Evolutionary conservation across 2,113 vertebrate genomes (phyloP).

Genomic region (Crotalus helleri): DNA sequence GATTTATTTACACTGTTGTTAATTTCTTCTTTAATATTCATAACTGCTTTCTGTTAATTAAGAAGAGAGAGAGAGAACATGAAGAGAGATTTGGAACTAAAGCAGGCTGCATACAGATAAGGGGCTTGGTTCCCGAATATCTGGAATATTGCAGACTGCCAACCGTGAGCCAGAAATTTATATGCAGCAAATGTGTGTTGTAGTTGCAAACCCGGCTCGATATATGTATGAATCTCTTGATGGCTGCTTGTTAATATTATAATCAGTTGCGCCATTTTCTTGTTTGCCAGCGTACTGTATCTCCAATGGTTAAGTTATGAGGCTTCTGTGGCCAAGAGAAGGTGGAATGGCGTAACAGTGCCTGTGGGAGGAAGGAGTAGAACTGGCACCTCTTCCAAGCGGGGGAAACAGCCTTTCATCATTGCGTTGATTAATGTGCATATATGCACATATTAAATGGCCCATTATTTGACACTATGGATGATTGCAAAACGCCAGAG

Average conservation of each 20-base stretch:
- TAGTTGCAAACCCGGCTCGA: constrained; percentile 13
- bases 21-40: constrained; percentile 78
- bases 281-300: background rate
- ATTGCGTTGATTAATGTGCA: constrained; percentile 2
- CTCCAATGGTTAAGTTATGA: constrained; percentile 17
- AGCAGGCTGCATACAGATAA: constrained; percentile 64
- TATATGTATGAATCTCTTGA: constrained; percentile 13
- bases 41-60: constrained; percentile 74
- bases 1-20: constrained; percentile 74
- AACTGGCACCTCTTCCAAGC: constrained; percentile 16
- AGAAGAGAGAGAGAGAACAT: constrained; percentile 64
- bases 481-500: constrained; percentile 5
- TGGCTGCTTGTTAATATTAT: background rate
- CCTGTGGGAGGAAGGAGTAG: constrained; percentile 1
- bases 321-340: constrained; percentile 21
- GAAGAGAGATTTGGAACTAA: constrained; percentile 60
- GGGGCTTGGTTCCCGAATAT: constrained; percentile 53
- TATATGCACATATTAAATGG: constrained; percentile 33
- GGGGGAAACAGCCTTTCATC: constrained; percentile 3
- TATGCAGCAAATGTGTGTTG: constrained; percentile 24
- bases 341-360: background rate
- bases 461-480: background rate
- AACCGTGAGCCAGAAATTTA: constrained; percentile 41
- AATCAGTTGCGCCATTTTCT: background rate
- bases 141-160: constrained; percentile 8